Base-by-base conservation (phyloP, 2,113 vertebrate species). In the Gymnocephalus cernua region DNA sequence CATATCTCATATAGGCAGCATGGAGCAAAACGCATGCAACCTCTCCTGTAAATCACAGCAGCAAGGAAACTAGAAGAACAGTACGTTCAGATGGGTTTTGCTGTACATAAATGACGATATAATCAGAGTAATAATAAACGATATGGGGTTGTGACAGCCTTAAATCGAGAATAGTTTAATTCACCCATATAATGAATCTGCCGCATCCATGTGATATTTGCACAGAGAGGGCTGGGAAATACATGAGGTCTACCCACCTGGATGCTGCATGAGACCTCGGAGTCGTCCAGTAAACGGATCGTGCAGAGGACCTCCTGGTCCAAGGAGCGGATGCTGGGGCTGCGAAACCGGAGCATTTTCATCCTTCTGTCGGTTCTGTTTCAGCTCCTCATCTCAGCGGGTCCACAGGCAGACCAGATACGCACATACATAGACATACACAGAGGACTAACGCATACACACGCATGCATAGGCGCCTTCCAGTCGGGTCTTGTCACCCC, bases 321-420 rank as follows among this genome's bases (percentile, higher is more conserved):
- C 92, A 99, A 85, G 59, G 97, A 99, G 92, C 93, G 96, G 93
- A 97, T 93, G 95, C 97, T 99, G 85, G 97, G 96, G 95, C 96
- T 99, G 93, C 97, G 96, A 92, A 99, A 97, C 92, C 97, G 97
- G 92, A 97, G 97, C 97, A 98, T 98, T 94, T 96, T 97, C 96
- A 96, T 96, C 91, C 93, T 95, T 94, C 93, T 93, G 80, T 90
- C 84, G 79, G 77, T 88, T 90, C 86, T 64, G 91, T 83, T 77
- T 92, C 86, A 91, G 91, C 91, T 90, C 91, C 91, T 89, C 94
- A 94, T 94, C 85, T 86, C 93, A 87, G 88, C 87, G 87, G 86
- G 82, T 85, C 80, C 84, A 80, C 87, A 29, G 35, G 45, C 77
- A 78, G 65, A 88, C 44, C 78, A 79, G 70, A 68, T 29, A 59